phyloP scores from a whole-genome alignment of 2,113 vertebrate species.

The Halichoeres trimaculatus region DNA sequence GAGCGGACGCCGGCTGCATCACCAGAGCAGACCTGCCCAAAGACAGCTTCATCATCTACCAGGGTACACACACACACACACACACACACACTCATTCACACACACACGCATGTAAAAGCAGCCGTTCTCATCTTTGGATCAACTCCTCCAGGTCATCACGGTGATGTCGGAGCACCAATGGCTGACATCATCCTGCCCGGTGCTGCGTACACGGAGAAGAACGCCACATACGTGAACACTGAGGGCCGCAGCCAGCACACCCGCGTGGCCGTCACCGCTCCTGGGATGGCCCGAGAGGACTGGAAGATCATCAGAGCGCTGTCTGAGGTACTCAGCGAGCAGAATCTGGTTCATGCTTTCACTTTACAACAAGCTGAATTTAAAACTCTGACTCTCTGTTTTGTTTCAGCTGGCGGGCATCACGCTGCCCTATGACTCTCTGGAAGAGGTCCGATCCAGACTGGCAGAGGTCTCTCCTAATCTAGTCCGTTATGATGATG shows the following conservation, averaged over 20 bases:
- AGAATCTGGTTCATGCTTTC: too few relatives aligned
- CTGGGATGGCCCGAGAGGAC: conserved; percentile 95
- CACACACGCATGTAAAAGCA: not conserved
- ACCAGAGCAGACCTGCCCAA: conserved; percentile 93
- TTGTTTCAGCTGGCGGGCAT: conserved; percentile 88
- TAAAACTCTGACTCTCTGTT: not conserved
- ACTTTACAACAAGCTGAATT: too few relatives aligned
- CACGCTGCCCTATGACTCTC: conserved; percentile 91
- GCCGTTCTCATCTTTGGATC: not conserved
- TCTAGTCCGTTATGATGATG: conserved; percentile 92
- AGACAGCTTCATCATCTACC: conserved; percentile 93
- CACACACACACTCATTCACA: not conserved
- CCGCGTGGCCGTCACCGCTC: conserved; percentile 91
- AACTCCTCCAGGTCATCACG: conserved; percentile 90
- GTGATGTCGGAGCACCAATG: conserved; percentile 92
- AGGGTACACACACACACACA: conserved; percentile 83
- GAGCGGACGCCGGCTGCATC: conserved; percentile 92
- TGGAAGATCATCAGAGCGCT: conserved; percentile 97
- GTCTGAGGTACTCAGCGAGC: conserved; percentile 86
- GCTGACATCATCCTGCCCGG: conserved; percentile 94
- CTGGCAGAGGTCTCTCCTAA: conserved; percentile 94
- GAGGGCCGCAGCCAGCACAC: conserved; percentile 96
- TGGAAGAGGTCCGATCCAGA: conserved; percentile 89
- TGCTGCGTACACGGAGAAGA: conserved; percentile 96
- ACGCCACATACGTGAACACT: conserved; percentile 94